Base-by-base conservation (phyloP, 2,888 invertebrate species). In the Drosophila acutilabella region DNA sequence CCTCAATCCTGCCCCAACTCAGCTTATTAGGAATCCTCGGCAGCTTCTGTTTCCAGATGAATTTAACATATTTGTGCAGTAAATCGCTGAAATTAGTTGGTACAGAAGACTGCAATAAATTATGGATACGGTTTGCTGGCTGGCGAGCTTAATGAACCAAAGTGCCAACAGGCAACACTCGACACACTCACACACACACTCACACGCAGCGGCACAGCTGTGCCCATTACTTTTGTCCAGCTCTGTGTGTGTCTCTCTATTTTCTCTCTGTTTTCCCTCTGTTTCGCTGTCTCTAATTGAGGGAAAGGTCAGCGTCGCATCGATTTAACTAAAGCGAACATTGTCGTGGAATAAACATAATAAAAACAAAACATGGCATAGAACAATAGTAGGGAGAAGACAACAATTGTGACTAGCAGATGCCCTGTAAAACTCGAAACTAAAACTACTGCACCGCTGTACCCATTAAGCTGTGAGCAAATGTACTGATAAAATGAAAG, bases 231-330 rank as follows among this genome's bases (percentile, higher is more conserved):
- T 74, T 60, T 52, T 57, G 67, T 47, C 64, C 48, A 16, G 51
- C 78, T 80, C 87, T 80, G 76, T 80, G 13, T 57, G 20, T 57
- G 20, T 14, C 33, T 45, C 30, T 30, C 30, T 30, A 8, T 30
- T 30, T 30, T 30, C 30, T 8, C 30, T 30, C 30, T 8, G 30
- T 30, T 30, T 30, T 30, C 4, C 36, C 16, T 52, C 7, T 56
- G 41, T 40, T 38, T 51, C 45, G 33, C 42, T 38, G 70, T 54
- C 68, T 74, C 64, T 82, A 86, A 88, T 83, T 83, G 88, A 83
- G 86, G 80, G 75, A 83, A 83, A 83, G 83, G 83, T 83, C 83
- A 86, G 72, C 80, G 61, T 59, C 64, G 83, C 83, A 88, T 83
- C 83, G 88, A 83, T 88, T 83, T 82, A 73, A 69, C 74, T 78